Evolutionary conservation across 2,113 vertebrate genomes (phyloP).

Genomic region (Glareola pratincola): DNA sequence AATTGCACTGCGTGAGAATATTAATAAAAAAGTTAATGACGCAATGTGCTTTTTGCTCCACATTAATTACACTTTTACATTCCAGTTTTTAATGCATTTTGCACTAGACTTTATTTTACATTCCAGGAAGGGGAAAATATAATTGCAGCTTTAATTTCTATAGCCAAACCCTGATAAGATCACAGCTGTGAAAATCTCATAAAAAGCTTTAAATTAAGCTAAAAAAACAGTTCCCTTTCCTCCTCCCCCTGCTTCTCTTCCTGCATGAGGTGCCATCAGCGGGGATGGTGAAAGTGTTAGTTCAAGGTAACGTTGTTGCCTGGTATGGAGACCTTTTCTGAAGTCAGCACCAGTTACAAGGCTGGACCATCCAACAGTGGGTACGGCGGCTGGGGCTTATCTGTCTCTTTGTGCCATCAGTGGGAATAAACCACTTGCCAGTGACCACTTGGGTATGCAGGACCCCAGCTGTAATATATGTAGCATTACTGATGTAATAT

Average conservation of each 20-base stretch:
- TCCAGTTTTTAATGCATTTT: constrained; percentile 74
- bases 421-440: background rate
- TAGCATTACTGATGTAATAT: background rate
- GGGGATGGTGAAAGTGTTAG: background rate
- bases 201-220: constrained; percentile 75
- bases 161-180: constrained; percentile 72
- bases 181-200: constrained; percentile 75
- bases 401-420: background rate
- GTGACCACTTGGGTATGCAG: background rate
- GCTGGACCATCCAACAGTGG: background rate
- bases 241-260: constrained; percentile 53
- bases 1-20: constrained; percentile 74
- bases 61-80: constrained; percentile 77
- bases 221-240: constrained; percentile 64
- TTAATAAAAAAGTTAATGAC: constrained; percentile 78
- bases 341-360: background rate
- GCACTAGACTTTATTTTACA: constrained; percentile 74
- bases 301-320: background rate
- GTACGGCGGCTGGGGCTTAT: background rate
- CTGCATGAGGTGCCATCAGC: constrained; percentile 7
- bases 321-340: background rate
- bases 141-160: constrained; percentile 75
- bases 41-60: constrained; percentile 76
- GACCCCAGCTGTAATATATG: background rate
- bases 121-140: constrained; percentile 72